A percentile compares a stretch with the other conserved stretches of the same genome.
Conservation (phyloP, 1,140 invertebrate genomes). For the Brachionus paranguensis region DNA sequence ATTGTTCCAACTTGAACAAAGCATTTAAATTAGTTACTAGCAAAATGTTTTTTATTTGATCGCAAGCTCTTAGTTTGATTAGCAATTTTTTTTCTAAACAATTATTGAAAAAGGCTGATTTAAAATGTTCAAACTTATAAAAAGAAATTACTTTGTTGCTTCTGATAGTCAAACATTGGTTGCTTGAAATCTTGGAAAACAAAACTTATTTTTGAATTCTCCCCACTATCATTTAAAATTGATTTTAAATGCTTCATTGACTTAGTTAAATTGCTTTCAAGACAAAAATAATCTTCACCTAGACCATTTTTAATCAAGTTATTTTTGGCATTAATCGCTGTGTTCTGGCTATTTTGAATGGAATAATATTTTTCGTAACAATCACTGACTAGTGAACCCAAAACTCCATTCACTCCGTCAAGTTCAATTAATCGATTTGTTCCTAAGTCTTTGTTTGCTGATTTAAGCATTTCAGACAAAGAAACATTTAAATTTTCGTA, state of each 20-base stretch:
- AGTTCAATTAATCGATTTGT: background rate
- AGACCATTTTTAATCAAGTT: background rate
- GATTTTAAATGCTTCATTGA: background rate
- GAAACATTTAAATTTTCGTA: conserved; percentile 24
- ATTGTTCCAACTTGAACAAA: conserved; percentile 35
- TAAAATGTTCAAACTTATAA: background rate
- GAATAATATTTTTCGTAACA: background rate
- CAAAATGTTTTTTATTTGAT: conserved; percentile 22
- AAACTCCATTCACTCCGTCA: conserved; percentile 21
- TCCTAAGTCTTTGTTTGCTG: background rate
- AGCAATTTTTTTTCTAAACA: conserved; percentile 16
- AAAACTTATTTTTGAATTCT: background rate
- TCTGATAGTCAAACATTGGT: background rate
- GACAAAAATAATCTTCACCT: background rate
- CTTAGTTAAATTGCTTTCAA: background rate
- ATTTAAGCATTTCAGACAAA: background rate
- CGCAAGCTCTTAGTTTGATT: background rate
- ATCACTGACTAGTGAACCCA: background rate
- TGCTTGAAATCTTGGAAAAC: conserved; percentile 28
- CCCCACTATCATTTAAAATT: background rate
- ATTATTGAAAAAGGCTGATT: background rate
- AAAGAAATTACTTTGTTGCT: background rate
- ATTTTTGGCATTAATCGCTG: background rate
- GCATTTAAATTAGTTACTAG: background rate
- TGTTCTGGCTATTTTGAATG: conserved; percentile 10